A percentile compares a stretch with the other conserved stretches of the same genome.
Conservation (phyloP, 2,797 vertebrate species). For the Schizopygopsis pylzovi region DNA sequence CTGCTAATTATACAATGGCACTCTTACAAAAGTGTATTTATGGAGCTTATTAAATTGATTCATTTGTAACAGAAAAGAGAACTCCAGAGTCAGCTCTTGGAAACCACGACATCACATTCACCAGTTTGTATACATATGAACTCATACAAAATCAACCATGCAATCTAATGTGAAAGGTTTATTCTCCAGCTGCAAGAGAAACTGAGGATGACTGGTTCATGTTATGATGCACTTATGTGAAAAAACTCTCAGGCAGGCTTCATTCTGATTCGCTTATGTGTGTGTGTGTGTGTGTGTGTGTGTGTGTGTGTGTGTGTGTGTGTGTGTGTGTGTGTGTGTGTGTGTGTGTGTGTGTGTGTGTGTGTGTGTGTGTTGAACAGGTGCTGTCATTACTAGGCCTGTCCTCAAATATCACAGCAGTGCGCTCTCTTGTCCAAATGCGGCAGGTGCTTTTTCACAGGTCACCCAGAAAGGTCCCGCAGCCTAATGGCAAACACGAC, state of each 20-base stretch:
- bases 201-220: not conserved
- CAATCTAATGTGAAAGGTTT: not conserved
- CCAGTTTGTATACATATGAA: not conserved
- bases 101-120: not conserved
- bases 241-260: not conserved
- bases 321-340: not conserved
- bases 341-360: not conserved
- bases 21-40: constrained; percentile 33
- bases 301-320: not conserved
- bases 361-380: constrained; percentile 27
- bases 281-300: not conserved
- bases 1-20: constrained; percentile 33
- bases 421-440: constrained; percentile 53
- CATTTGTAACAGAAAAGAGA: constrained; percentile 7
- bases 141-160: not conserved
- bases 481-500: constrained; percentile 55
- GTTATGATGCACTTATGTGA: not conserved
- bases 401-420: constrained; percentile 49
- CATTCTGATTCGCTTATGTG: not conserved
- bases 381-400: constrained; percentile 49
- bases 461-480: constrained; percentile 53
- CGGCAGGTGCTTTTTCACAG: constrained; percentile 61
- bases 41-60: constrained; percentile 14
- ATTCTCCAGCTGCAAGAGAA: not conserved
- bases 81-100: not conserved